phyloP scores from a whole-genome alignment of 2,113 vertebrate species.

The Psittacula cyanocephala region DNA sequence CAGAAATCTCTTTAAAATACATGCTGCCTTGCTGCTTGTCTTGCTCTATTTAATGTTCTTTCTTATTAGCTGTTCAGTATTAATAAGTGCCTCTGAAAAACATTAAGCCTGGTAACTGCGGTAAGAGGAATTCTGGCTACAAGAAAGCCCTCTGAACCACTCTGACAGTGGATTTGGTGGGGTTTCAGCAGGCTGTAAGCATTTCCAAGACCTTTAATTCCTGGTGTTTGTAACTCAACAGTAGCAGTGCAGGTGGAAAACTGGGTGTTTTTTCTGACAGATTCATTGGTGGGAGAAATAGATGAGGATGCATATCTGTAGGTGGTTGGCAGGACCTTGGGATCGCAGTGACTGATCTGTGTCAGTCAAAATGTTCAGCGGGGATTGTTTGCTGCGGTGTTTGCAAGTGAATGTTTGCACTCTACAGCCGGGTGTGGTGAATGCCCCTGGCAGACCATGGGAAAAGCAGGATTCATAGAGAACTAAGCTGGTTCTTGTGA shows the following conservation, averaged over 20 bases:
- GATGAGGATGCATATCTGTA: background rate
- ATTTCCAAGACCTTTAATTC: background rate
- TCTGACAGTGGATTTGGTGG: background rate
- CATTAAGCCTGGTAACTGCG: background rate
- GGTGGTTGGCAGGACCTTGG: background rate
- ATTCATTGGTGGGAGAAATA: rapidly evolving
- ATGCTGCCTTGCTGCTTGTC: background rate
- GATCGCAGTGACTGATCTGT: background rate
- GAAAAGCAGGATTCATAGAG: background rate
- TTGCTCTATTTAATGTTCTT: background rate
- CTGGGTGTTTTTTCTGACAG: background rate
- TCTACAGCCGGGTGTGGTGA: rapidly evolving
- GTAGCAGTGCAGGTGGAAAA: background rate
- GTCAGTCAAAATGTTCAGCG: background rate
- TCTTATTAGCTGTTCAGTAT: background rate
- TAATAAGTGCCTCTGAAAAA: background rate
- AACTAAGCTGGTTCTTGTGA: rapidly evolving
- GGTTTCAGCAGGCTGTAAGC: background rate
- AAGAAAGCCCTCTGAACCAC: background rate
- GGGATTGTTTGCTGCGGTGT: background rate
- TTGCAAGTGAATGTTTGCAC: background rate
- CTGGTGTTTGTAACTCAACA: background rate
- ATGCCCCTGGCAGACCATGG: background rate
- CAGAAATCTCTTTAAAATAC: background rate
- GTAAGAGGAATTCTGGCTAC: background rate